These are phyloP conservation scores for Pempheris klunzingeri DNA, from an alignment of 2,797 vertebrate species.

Conservation along the genomic window DNA sequence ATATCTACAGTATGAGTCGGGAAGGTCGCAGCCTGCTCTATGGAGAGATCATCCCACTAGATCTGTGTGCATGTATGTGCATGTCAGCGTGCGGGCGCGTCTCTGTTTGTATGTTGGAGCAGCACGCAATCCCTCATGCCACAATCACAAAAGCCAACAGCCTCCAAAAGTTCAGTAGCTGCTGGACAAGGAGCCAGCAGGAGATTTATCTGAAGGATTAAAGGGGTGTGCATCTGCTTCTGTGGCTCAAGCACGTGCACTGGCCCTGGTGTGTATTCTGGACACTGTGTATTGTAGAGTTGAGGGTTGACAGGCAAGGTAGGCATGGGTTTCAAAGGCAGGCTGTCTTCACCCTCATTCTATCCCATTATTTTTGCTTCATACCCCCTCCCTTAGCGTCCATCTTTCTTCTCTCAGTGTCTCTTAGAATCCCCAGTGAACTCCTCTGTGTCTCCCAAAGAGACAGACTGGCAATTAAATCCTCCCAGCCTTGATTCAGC, in stretches of 20 bases:
- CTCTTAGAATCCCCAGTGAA: conserved; percentile 68
- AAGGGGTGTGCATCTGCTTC: conserved; percentile 72
- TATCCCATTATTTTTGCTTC: conserved; percentile 61
- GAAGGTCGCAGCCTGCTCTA: conserved; percentile 23
- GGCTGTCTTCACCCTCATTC: conserved; percentile 50
- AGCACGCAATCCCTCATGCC: conserved; percentile 28
- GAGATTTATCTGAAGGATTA: conserved; percentile 83
- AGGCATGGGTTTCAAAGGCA: conserved; percentile 25
- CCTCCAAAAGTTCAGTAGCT: conserved; percentile 58
- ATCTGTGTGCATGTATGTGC: conserved; percentile 42
- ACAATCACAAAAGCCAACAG: conserved; percentile 58
- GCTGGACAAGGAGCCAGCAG: conserved; percentile 60
- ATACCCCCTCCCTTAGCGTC: conserved; percentile 39
- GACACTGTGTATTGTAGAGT: conserved; percentile 13
- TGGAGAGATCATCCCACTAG: conserved; percentile 35
- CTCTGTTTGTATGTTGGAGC: conserved; percentile 27
- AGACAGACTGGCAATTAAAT: conserved; percentile 83
- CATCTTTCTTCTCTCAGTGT: conserved; percentile 57
- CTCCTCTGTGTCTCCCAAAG: conserved; percentile 72
- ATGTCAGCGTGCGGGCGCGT: conserved; percentile 23
- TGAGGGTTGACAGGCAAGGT: conserved; percentile 24
- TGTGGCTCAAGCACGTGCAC: conserved; percentile 57
- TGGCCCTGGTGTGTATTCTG: conserved; percentile 32
- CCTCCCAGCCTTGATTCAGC: conserved; percentile 76
- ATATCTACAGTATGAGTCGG: conserved; percentile 35